Conservation (phyloP, 2,113 vertebrate species). For the Thalassoma bifasciatum region DNA sequence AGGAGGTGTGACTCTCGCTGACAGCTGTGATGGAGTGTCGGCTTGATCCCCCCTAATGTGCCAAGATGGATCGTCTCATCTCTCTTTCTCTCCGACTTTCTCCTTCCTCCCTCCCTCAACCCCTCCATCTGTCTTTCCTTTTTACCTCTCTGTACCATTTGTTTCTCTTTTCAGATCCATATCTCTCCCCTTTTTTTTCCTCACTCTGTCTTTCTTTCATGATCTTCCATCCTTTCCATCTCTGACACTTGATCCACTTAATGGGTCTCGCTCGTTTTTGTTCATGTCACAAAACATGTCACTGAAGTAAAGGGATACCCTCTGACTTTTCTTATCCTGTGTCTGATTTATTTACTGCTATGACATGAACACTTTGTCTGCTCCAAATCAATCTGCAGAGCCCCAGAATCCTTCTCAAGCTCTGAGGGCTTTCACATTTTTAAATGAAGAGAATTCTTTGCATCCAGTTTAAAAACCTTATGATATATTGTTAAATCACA, state of each 20-base stretch:
- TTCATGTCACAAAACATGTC: constrained; percentile 57
- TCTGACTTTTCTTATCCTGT: constrained; percentile 33
- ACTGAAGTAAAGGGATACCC: constrained; percentile 21
- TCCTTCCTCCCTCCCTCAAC: constrained; percentile 23
- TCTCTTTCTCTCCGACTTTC: constrained; percentile 63
- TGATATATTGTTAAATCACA: too few relatives aligned
- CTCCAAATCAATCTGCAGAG: not conserved
- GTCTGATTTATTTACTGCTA: constrained; percentile 46
- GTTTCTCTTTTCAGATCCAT: not conserved
- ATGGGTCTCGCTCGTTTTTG: constrained; percentile 46
- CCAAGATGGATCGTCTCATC: constrained; percentile 97
- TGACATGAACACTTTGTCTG: constrained; percentile 13
- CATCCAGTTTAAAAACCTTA: too few relatives aligned
- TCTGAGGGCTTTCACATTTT: too few relatives aligned
- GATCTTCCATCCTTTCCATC: constrained; percentile 28
- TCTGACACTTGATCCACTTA: constrained; percentile 51
- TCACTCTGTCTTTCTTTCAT: constrained; percentile 3
- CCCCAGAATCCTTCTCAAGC: not conserved
- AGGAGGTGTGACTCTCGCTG: constrained; percentile 79
- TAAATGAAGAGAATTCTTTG: too few relatives aligned
- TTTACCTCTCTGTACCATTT: constrained; percentile 8
- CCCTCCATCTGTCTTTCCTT: constrained; percentile 26
- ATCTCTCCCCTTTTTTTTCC: not conserved
- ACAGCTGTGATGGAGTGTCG: constrained; percentile 82
- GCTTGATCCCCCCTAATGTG: constrained; percentile 85